Evolutionary conservation across 1,140 invertebrate species (phyloP).

Genomic region (Drosophila sturtevanti): DNA sequence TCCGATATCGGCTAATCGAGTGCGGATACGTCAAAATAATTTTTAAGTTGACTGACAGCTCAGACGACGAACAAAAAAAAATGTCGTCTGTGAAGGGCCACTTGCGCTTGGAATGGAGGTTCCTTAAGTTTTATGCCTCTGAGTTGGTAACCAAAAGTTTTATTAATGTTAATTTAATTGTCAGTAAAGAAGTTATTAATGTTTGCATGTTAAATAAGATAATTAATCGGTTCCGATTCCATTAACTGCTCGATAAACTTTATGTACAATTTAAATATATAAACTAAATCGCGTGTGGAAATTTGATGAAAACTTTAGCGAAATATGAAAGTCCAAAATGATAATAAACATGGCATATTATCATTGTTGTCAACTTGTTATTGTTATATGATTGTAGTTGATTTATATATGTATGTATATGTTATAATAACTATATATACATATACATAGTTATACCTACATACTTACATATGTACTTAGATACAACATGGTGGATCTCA

Average conservation of each 20-base stretch:
- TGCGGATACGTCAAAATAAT: conserved; percentile 2
- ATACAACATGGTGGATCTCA: background rate
- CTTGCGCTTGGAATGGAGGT: too few species aligned
- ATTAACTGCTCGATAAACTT: background rate
- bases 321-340: background rate
- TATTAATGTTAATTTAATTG: too few species aligned
- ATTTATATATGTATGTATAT: background rate
- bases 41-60: background rate
- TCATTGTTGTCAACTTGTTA: conserved; percentile 5
- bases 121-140: too few species aligned
- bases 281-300: background rate
- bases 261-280: background rate
- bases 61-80: background rate
- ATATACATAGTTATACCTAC: background rate
- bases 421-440: background rate
- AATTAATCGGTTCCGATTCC: background rate
- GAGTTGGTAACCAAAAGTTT: too few species aligned
- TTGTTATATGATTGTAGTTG: conserved; percentile 2
- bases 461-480: background rate
- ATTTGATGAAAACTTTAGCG: background rate
- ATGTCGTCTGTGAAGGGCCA: too few species aligned
- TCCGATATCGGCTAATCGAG: background rate
- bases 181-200: too few species aligned
- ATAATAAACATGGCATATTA: conserved; percentile 2
- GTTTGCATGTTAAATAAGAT: too few species aligned